Percentiles rank a stretch among this genome's conserved stretches.
phyloP scores from a whole-genome alignment of 2,113 vertebrate species.

The Phylloscopus whistleri region DNA sequence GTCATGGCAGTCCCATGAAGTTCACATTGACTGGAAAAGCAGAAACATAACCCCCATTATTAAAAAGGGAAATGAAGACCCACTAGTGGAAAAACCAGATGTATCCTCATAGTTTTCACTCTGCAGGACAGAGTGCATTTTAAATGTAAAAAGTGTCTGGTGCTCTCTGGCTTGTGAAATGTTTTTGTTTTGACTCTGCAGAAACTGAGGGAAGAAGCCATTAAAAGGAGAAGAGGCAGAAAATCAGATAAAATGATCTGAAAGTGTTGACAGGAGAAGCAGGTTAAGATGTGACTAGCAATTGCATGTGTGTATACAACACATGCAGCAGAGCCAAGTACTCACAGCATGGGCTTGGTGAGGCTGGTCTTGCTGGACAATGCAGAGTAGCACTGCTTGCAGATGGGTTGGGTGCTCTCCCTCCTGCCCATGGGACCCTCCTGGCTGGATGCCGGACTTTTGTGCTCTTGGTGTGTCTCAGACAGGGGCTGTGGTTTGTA shows the following conservation, averaged over 20 bases:
- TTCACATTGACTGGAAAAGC: neutral
- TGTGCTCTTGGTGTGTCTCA: neutral
- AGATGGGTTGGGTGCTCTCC: neutral
- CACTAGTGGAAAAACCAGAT: neutral
- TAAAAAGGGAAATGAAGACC: neutral
- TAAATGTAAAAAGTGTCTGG: neutral
- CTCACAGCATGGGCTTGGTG: fast-evolving
- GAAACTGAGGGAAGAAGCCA: neutral
- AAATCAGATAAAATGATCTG: fast-evolving
- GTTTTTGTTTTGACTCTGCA: neutral
- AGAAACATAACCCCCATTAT: neutral
- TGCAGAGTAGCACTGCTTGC: fast-evolving
- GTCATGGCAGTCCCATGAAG: neutral
- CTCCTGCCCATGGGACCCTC: neutral
- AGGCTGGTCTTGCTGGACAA: neutral
- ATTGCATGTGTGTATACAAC: fast-evolving
- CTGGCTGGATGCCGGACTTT: neutral
- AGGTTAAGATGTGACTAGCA: neutral
- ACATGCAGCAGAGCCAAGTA: fast-evolving
- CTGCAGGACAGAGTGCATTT: neutral
- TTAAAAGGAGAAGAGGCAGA: neutral
- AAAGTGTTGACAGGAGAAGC: neutral
- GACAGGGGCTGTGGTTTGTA: neutral
- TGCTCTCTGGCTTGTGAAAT: neutral
- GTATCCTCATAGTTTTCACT: neutral